Percentiles rank a stretch among this genome's conserved stretches.
phyloP scores from a whole-genome alignment of 23 tunicate genomes.

The Oikopleura vanhoeffeni region DNA sequence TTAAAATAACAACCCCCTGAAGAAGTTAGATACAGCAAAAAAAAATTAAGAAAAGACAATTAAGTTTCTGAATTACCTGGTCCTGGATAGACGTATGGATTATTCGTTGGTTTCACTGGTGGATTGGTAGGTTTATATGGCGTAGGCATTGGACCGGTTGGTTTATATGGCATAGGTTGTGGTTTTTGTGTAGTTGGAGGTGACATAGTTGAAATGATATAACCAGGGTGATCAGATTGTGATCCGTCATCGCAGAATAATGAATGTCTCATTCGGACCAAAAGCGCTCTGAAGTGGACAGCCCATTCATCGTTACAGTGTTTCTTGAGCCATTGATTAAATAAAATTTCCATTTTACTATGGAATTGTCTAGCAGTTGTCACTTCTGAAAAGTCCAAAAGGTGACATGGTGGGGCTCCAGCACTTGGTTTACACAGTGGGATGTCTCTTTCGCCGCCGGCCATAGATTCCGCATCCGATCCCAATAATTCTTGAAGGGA shows the following conservation, averaged over 20 bases:
- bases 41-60: too few relatives aligned
- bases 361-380: neutral
- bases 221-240: neutral
- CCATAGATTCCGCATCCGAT: neutral
- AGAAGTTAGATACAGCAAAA: too few relatives aligned
- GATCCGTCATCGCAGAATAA: neutral
- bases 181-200: too few relatives aligned
- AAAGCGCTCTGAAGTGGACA: neutral
- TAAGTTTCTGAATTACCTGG: too few relatives aligned
- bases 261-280: neutral
- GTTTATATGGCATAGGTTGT: too few relatives aligned
- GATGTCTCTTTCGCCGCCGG: neutral
- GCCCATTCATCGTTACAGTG: neutral
- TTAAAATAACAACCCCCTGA: too few relatives aligned
- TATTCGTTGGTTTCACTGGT: too few relatives aligned
- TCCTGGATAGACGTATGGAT: too few relatives aligned
- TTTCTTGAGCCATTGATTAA: neutral
- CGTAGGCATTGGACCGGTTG: too few relatives aligned
- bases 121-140: too few relatives aligned
- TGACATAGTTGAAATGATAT: neutral
- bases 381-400: neutral
- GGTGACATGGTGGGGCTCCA: neutral
- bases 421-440: neutral
- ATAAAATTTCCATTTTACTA: neutral
- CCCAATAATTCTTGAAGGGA: neutral